phyloP scores from a whole-genome alignment of 2,888 invertebrate species.

The Conistra vaccinii region DNA sequence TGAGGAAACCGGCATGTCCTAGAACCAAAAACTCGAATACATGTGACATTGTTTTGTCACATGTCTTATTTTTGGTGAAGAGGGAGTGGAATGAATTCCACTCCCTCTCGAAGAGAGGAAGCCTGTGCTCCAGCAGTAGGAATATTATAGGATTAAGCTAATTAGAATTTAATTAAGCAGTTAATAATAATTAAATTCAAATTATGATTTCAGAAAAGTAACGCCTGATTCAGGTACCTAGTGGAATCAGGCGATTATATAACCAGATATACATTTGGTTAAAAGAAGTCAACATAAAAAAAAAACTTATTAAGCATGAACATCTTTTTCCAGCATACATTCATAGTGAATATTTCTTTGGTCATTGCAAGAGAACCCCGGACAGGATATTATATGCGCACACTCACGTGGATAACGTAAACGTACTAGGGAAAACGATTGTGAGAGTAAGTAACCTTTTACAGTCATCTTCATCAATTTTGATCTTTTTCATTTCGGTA shows the following conservation, averaged over 20 bases:
- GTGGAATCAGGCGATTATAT: not conserved
- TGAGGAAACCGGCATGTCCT: too few relatives aligned
- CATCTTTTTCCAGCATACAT: slow-evolving; percentile 63
- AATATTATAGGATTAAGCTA: too few relatives aligned
- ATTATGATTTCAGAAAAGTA: not conserved
- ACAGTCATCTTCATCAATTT: not conserved
- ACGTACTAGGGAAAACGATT: slow-evolving; percentile 79
- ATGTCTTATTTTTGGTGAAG: too few relatives aligned
- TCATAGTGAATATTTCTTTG: slow-evolving; percentile 79
- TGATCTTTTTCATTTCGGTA: not conserved
- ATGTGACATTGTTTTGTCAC: too few relatives aligned
- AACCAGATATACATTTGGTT: not conserved
- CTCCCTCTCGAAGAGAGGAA: too few relatives aligned
- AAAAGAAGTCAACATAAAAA: not conserved
- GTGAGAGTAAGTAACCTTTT: slow-evolving; percentile 73
- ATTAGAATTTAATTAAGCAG: not conserved
- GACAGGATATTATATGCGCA: slow-evolving; percentile 67
- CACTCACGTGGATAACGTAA: slow-evolving; percentile 72
- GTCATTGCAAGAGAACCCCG: slow-evolving; percentile 71
- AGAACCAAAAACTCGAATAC: too few relatives aligned
- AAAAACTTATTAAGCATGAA: not conserved
- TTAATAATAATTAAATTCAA: not conserved
- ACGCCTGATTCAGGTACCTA: not conserved
- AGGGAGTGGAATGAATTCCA: too few relatives aligned
- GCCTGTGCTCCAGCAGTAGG: too few relatives aligned